Evolutionary conservation across 23 tunicate genomes (phyloP).

Genomic region (Oikopleura dioica): DNA sequence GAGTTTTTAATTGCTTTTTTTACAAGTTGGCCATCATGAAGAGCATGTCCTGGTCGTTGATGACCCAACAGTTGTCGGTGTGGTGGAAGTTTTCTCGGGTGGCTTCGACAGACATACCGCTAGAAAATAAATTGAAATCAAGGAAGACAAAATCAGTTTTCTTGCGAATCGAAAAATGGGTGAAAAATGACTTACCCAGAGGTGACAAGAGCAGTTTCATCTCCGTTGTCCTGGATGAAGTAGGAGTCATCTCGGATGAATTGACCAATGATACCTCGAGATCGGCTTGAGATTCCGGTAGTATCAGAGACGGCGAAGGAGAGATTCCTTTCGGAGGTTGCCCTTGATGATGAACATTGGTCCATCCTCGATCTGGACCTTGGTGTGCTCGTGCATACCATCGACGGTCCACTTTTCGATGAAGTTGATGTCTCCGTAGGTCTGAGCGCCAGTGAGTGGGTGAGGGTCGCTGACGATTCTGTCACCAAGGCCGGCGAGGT

Average conservation of each 20-base stretch:
- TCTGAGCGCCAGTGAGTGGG: not conserved
- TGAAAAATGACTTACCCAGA: not conserved
- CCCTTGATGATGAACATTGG: slow-evolving; percentile 8
- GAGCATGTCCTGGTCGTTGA: not conserved
- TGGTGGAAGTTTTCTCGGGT: not conserved
- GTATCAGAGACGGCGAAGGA: not conserved
- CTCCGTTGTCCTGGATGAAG: not conserved
- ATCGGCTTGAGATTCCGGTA: not conserved
- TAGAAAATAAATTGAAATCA: not conserved
- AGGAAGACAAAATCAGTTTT: not conserved
- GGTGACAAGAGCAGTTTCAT: not conserved
- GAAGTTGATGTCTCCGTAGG: not conserved
- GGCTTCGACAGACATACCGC: not conserved
- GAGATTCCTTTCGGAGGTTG: not conserved
- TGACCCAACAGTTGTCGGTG: not conserved
- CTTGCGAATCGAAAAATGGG: not conserved
- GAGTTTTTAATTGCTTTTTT: too few species aligned
- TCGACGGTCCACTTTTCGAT: not conserved
- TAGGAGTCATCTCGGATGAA: not conserved
- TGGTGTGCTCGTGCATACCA: slow-evolving; percentile 9
- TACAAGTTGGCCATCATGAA: slow-evolving; percentile 6
- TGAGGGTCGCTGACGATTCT: not conserved
- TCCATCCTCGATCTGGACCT: slow-evolving; percentile 5
- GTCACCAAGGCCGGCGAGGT: slow-evolving; percentile 11
- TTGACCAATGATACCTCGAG: slow-evolving; percentile 14